These are phyloP conservation scores for Auanema freiburgensis DNA, from an alignment of 2,888 invertebrate species.

Conservation along the genomic window DNA sequence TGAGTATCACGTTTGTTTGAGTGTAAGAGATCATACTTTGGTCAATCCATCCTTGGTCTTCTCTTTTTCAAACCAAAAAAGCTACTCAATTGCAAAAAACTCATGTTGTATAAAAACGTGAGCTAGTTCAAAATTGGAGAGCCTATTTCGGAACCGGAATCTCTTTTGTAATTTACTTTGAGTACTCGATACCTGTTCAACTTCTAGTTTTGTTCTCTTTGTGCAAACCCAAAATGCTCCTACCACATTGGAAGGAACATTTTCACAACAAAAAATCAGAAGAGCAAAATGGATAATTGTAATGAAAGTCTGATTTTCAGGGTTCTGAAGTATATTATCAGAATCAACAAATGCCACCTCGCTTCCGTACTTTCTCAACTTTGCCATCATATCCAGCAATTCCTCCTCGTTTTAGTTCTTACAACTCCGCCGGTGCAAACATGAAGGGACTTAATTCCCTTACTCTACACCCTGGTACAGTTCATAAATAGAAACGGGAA, in stretches of 20 bases:
- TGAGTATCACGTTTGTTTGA: no score
- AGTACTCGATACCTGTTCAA: no score
- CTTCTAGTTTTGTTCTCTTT: not conserved
- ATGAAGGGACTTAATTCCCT: conserved; percentile 46
- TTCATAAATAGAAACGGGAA: not conserved
- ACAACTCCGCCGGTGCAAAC: conserved; percentile 38
- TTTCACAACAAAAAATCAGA: conserved; percentile 11
- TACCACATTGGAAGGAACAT: not conserved
- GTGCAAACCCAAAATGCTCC: not conserved
- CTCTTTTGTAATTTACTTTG: no score
- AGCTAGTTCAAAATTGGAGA: no score
- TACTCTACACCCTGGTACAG: conserved; percentile 46
- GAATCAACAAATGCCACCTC: conserved; percentile 1
- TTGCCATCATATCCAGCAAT: conserved; percentile 24
- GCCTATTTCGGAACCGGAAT: no score
- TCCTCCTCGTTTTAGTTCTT: conserved; percentile 27
- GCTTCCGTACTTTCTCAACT: conserved; percentile 2
- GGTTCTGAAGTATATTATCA: not conserved
- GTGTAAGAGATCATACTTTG: no score
- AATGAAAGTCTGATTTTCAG: not conserved
- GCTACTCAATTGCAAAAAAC: no score
- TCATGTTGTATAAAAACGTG: no score
- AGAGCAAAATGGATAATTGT: conserved; percentile 14
- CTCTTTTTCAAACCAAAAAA: no score
- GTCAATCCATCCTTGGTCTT: no score